These are phyloP conservation scores for Dendrocopos noguchii DNA, from an alignment of 2,113 vertebrate species.

Conservation along the genomic window DNA sequence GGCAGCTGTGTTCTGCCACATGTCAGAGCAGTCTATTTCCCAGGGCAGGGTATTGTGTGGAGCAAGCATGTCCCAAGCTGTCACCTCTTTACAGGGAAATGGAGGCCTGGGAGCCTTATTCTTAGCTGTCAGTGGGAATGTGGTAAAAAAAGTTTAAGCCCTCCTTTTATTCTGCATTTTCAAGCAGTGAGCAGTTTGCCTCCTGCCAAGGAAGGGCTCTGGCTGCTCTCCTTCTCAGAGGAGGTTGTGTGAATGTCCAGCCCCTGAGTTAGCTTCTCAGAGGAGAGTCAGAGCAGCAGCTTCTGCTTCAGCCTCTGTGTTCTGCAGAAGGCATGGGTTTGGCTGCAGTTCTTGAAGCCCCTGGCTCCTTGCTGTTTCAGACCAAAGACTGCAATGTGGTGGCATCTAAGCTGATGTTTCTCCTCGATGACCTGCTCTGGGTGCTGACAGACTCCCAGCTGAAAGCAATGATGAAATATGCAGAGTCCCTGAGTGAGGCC, in stretches of 20 bases:
- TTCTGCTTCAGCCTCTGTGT: not conserved
- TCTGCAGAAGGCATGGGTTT: not conserved
- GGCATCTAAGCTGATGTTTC: constrained; percentile 94
- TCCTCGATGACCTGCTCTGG: constrained; percentile 96
- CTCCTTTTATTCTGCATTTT: not conserved
- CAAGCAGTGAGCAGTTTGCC: not conserved
- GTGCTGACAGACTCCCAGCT: constrained; percentile 97
- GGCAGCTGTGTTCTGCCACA: constrained; percentile 7
- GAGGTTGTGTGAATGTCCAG: not conserved
- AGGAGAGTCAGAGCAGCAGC: not conserved
- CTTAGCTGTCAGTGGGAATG: not conserved
- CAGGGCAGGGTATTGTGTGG: not conserved
- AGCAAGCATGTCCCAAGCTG: not conserved
- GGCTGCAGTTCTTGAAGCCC: not conserved
- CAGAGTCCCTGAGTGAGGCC: constrained; percentile 94
- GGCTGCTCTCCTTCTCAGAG: not conserved
- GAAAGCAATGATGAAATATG: constrained; percentile 96
- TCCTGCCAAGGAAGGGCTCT: not conserved
- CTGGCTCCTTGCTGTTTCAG: constrained; percentile 65
- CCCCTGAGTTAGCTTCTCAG: not conserved
- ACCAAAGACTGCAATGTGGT: constrained; percentile 97
- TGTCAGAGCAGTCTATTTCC: constrained; percentile 27
- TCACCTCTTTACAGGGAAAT: not conserved
- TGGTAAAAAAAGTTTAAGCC: not conserved
- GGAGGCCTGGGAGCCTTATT: not conserved